Base-by-base conservation (phyloP, 2,797 vertebrate genomes). In the Sebastolobus altivelis region DNA sequence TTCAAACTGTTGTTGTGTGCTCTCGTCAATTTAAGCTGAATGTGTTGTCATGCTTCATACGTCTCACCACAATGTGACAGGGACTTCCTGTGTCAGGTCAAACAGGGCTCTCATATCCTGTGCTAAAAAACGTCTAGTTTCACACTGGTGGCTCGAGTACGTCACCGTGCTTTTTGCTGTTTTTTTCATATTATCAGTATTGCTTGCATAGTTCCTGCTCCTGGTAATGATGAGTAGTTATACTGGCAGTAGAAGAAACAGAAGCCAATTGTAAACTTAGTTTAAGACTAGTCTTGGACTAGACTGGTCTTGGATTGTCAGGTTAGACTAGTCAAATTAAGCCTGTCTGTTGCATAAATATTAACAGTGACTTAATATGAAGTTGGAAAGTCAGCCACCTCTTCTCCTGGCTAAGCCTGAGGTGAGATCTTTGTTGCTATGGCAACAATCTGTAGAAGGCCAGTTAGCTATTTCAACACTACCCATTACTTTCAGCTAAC, bases 31-130 rank as follows among this genome's bases (percentile, higher is more conserved):
- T n/a, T 5, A 56, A 67, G 38, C 33, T 12, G 25, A 55, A 43
- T 8, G 33, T 5, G 35, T 33, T 33, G 40, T 66, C 33, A 61
- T 9, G 31, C 58, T 58, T 77, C n/a, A 35, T 29, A 16, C 1
- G 8, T 74, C 16, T 74, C 43, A 18, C 72, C 72, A 49, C 77
- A 79, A 9, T 27, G 40, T 75, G 68, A 82, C 76, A 35, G 66
- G 60, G 29, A 46, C 89, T 89, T 93, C 89, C 92, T 89, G 90
- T 63, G 66, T 70, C 33, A 20, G 40, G 59, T 83, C 65, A 79
- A 43, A 68, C 13, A 8, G 3, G 11, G 43, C 40, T 35, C 62
- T 85, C 69, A 63, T 49, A 75, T 91, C 88, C 81, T 82, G 72
- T 62, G 70, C 63, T 65, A 4, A 46, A 43, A 63, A 52, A 72